Evolutionary conservation across 2,113 vertebrate genomes (phyloP), one percentile per base, ranked within the genome.

Genomic region (Pagrus major): DNA sequence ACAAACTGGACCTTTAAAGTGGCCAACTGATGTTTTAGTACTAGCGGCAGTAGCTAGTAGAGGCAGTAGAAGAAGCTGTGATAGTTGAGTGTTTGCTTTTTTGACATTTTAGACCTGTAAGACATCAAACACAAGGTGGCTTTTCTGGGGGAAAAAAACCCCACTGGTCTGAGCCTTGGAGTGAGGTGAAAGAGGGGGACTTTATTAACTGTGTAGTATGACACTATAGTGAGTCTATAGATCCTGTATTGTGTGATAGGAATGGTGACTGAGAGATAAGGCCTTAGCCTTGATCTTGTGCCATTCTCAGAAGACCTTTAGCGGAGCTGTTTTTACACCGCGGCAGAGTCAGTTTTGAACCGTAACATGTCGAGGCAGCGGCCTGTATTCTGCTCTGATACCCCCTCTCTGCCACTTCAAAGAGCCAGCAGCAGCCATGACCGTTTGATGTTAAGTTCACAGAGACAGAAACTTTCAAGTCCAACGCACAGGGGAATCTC

Each of bases 391-490:
- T 58, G 80, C 84, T 86, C 84, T 71, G 69, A 85, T 77, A 73
- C 74, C 71, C 70, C 80, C 56, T 31, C 73, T 55, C 65, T 77
- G 69, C 86, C 81, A 92, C 95, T 95, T 95, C 94, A 96, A 95
- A 96, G 93, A 76, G 76, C 67, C 82, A 74, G 59, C 83, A 74
- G 89, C 80, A 70, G 85, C 74, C 81, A 59, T 84, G 88, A 51
- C 65, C 37, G 90, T 95, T 95, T 95, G 94, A 95, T 94, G 95
- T 95, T 89, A 93, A 94, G 92, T 95, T 95, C 95, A 95, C 90
- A 94, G 93, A 84, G 83, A 90, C 81, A 88, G 87, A 85, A 93
- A 93, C 94, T 90, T 94, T 91, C 89, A 95, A 95, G 94, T 92
- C 83, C 77, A 71, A 80, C 75, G 63, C 89, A 91, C 81, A 72